These are phyloP conservation scores for Chrysoperla carnea DNA, from an alignment of 1,140 invertebrate species.

Conservation along the genomic window DNA sequence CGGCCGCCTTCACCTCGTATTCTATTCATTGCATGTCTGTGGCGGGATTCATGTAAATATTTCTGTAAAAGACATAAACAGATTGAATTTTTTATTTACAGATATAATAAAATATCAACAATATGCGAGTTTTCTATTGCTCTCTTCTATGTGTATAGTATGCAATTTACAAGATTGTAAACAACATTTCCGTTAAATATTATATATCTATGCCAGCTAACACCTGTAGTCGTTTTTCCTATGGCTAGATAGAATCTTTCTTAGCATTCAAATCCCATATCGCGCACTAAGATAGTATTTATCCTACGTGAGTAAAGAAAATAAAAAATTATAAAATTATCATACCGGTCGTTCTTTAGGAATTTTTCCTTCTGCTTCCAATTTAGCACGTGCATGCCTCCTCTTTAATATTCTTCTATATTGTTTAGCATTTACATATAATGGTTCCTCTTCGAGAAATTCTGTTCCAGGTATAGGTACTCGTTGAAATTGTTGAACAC, in stretches of 20 bases:
- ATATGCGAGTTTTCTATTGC: neutral
- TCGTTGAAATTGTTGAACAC: slow-evolving; percentile 35
- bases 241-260: too few relatives aligned
- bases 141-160: too few relatives aligned
- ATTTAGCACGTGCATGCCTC: slow-evolving; percentile 73
- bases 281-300: too few relatives aligned
- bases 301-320: too few relatives aligned
- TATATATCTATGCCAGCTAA: too few relatives aligned
- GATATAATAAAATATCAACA: slow-evolving; percentile 1
- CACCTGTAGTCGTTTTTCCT: too few relatives aligned
- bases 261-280: too few relatives aligned
- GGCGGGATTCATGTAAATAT: slow-evolving; percentile 97
- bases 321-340: too few relatives aligned
- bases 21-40: slow-evolving; percentile 95
- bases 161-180: too few relatives aligned
- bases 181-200: too few relatives aligned
- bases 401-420: slow-evolving; percentile 85
- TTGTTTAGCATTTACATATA: slow-evolving; percentile 99
- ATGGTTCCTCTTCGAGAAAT: slow-evolving; percentile 76
- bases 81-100: too few relatives aligned
- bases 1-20: slow-evolving; percentile 90
- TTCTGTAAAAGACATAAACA: slow-evolving; percentile 45
- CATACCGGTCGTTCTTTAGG: slow-evolving; percentile 84
- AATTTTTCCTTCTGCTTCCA: slow-evolving; percentile 86
- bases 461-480: slow-evolving; percentile 44